These are phyloP conservation scores for Coreoperca whiteheadi DNA, from an alignment of 2,113 vertebrate genomes.

Conservation along the genomic window DNA sequence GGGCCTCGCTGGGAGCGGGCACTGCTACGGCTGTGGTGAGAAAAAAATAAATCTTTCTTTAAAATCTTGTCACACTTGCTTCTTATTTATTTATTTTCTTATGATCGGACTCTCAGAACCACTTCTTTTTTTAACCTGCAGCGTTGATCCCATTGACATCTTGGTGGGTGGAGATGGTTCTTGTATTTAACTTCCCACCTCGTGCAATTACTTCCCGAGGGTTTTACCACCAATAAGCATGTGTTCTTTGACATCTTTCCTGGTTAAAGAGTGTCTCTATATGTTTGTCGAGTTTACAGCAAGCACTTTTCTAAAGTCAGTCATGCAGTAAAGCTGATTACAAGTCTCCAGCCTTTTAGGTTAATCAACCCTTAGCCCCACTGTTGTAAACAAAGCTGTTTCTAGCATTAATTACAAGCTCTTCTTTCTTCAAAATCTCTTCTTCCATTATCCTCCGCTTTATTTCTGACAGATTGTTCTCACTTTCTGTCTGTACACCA, in stretches of 20 bases:
- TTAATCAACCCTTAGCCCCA: slow-evolving; percentile 55
- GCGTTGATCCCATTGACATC: not conserved
- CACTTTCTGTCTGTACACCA: slow-evolving; percentile 36
- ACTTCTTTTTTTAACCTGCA: not conserved
- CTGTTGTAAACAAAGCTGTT: slow-evolving; percentile 66
- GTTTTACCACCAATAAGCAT: slow-evolving; percentile 16
- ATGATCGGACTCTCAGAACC: not conserved
- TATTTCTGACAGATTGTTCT: slow-evolving; percentile 54
- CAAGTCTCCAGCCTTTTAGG: slow-evolving; percentile 65
- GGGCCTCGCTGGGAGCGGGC: slow-evolving; percentile 89
- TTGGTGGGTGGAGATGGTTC: not conserved
- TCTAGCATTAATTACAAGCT: slow-evolving; percentile 60
- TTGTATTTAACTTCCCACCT: not conserved
- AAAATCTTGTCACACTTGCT: not conserved
- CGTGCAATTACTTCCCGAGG: not conserved
- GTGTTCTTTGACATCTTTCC: slow-evolving; percentile 32
- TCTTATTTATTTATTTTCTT: not conserved
- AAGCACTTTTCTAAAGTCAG: slow-evolving; percentile 43
- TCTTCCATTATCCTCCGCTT: slow-evolving; percentile 22
- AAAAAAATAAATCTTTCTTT: slow-evolving; percentile 13
- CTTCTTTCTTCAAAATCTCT: slow-evolving; percentile 38
- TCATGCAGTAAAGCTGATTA: slow-evolving; percentile 80
- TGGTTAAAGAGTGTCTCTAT: slow-evolving; percentile 38
- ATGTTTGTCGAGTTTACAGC: slow-evolving; percentile 40
- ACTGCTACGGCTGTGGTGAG: slow-evolving; percentile 90